Conservation (phyloP, 2,797 vertebrate genomes). For the Scyliorhinus canicula region DNA sequence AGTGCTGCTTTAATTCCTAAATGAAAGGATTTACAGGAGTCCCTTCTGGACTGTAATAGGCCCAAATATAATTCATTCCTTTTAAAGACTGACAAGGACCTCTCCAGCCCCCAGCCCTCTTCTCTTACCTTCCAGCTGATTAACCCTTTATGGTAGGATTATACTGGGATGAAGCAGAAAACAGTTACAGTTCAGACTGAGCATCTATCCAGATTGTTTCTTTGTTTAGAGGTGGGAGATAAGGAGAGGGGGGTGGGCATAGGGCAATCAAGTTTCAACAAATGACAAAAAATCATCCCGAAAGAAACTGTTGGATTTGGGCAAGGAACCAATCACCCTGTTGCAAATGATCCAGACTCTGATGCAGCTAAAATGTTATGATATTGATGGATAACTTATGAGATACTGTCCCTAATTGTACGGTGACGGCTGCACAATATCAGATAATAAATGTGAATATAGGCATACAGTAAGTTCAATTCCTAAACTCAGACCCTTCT, state of each 20-base stretch:
- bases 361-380: not conserved
- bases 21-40: slow-evolving; percentile 50
- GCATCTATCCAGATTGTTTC: not conserved
- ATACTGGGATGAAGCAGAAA: not conserved
- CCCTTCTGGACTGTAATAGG: slow-evolving; percentile 49
- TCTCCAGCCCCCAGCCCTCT: slow-evolving; percentile 27
- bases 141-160: not conserved
- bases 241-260: not conserved
- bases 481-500: not conserved
- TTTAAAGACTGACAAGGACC: slow-evolving; percentile 46
- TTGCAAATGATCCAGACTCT: not conserved
- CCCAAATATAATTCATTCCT: slow-evolving; percentile 45
- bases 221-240: not conserved
- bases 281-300: not conserved
- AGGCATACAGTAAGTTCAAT: not conserved
- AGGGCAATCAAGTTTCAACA: not conserved
- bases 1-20: slow-evolving; percentile 48
- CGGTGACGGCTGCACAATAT: not conserved
- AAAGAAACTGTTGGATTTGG: not conserved
- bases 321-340: not conserved
- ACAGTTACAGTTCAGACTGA: not conserved
- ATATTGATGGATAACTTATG: not conserved
- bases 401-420: not conserved
- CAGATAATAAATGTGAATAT: not conserved
- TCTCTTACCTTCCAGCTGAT: not conserved